Base-by-base conservation (phyloP, 2,888 invertebrate genomes). In the Leptopterna dolabrata region DNA sequence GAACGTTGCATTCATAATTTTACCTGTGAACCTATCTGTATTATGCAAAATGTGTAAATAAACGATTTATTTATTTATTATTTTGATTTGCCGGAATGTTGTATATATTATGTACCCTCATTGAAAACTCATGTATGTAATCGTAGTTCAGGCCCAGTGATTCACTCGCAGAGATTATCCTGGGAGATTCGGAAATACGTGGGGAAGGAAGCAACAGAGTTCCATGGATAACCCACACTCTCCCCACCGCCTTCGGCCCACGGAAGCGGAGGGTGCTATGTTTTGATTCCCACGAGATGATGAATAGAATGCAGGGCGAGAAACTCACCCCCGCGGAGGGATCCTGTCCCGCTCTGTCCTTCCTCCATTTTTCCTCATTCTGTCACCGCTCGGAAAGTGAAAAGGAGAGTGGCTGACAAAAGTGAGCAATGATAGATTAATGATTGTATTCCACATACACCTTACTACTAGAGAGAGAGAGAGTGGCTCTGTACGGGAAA, bases 251-350 rank as follows among this genome's bases (percentile, higher is more conserved):
- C 63, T 63, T 11, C 24, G 63, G 11, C 45, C 45, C 78, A 19
- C 0, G 14, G 3, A 0, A 13, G 27, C n/a, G 55, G 81, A 45
- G 51, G 51, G 81, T 51, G 30, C 83, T 63, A 29, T 81, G 83
- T 83, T 83, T 83, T 83, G 83, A 83, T 83, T 83, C 83, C 83
- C 83, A 83, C 83, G 83, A 83, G 83, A 83, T 83, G 83, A 83
- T 83, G 70, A 83, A 83, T 83, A 83, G 83, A 83, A 83, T 83
- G 83, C 81, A 81, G 70, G 63, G 63, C 43, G 55, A 55, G 30
- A 30, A 24, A 27, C 41, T 24, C 36, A 41, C 13, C 78, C 41
- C 45, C 45, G n/a, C 43, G 11, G 16, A 47, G 19, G 30, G 70
- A 19, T 70, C 83, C 83, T 83, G 51, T 81, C 81, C 81, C 81